Evolutionary conservation across 2,888 invertebrate species (phyloP).

Genomic region (Terebella lapidaria): DNA sequence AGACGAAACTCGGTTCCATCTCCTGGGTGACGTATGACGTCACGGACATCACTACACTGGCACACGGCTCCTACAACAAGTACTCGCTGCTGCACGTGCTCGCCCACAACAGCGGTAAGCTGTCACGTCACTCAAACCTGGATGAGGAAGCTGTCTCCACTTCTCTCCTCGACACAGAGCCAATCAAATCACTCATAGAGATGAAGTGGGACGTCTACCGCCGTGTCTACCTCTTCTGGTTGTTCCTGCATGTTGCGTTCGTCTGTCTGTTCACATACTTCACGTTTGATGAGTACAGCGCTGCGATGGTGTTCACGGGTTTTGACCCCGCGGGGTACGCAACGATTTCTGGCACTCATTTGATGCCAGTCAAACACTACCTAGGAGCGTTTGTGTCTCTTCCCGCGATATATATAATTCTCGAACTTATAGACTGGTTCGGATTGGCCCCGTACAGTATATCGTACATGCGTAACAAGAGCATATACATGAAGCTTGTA

Average conservation of each 20-base stretch:
- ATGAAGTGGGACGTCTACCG: slow-evolving; percentile 19
- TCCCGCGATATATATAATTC: slow-evolving; percentile 16
- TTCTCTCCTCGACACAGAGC: slow-evolving; percentile 18
- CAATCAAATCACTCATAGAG: slow-evolving; percentile 11
- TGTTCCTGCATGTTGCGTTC: slow-evolving; percentile 14
- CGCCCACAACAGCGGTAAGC: slow-evolving; percentile 15
- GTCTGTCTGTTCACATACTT: slow-evolving; percentile 14
- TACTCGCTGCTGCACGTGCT: slow-evolving; percentile 21
- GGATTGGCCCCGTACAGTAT: slow-evolving; percentile 15
- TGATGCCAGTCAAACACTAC: background rate
- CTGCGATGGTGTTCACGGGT: background rate
- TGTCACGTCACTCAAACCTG: background rate
- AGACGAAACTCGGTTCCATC: slow-evolving; percentile 19
- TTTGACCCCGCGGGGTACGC: background rate
- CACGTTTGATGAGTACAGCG: background rate
- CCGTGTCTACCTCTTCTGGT: slow-evolving; percentile 18
- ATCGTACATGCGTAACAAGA: slow-evolving; percentile 14
- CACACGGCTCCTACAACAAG: slow-evolving; percentile 17
- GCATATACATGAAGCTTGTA: slow-evolving; percentile 1
- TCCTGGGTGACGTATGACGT: slow-evolving; percentile 24
- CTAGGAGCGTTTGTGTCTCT: slow-evolving; percentile 10
- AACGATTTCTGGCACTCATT: background rate
- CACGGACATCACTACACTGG: slow-evolving; percentile 18
- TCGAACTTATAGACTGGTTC: slow-evolving; percentile 16
- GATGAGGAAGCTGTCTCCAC: background rate